Evolutionary conservation across 2,113 vertebrate genomes (phyloP).

Genomic region (Collichthys lucidus): DNA sequence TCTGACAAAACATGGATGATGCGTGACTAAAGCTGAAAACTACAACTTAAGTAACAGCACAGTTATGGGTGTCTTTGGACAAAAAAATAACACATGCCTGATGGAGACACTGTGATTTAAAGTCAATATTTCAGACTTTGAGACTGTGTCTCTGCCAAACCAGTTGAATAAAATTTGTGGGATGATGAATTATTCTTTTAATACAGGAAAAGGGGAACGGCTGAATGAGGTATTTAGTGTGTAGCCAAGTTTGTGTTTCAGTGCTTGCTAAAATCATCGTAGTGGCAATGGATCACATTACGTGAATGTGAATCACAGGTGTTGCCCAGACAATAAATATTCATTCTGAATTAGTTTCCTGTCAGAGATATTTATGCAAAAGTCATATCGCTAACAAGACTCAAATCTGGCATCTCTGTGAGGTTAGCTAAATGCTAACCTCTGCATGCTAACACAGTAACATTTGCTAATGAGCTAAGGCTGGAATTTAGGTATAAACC

Average conservation of each 20-base stretch:
- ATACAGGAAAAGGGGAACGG: not conserved
- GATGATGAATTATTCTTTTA: not conserved
- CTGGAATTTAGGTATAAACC: too few species aligned
- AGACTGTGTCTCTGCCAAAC: not conserved
- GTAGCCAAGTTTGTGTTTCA: not conserved
- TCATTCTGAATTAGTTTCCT: not conserved
- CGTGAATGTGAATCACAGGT: not conserved
- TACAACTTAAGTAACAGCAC: not conserved
- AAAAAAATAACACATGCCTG: too few species aligned
- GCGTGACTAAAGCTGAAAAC: not conserved
- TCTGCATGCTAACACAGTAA: not conserved
- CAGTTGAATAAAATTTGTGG: not conserved
- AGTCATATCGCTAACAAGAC: not conserved
- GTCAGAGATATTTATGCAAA: not conserved
- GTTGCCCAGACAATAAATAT: not conserved
- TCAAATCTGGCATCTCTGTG: not conserved
- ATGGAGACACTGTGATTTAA: too few species aligned
- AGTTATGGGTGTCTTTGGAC: too few species aligned
- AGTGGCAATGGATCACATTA: not conserved
- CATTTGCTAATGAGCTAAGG: too few species aligned
- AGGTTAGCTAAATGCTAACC: not conserved
- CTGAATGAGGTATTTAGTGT: not conserved
- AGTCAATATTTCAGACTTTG: not conserved
- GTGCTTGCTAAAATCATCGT: not conserved
- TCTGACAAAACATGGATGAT: not conserved